phyloP scores from a whole-genome alignment of 2,797 vertebrate species.

The Enteromius anoplus region DNA sequence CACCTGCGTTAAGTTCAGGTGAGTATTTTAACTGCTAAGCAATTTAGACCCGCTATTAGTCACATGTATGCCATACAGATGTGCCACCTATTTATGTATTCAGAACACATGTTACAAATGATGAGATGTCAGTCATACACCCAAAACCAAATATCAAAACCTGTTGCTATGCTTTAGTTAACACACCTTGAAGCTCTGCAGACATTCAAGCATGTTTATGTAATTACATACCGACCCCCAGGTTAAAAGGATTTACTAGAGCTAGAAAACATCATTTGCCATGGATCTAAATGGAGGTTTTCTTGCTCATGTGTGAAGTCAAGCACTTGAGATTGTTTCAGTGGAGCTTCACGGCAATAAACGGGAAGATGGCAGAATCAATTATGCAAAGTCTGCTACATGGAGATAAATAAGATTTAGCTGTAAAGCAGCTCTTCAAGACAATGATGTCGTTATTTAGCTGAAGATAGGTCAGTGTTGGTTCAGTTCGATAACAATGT shows the following conservation, averaged over 20 bases:
- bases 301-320: neutral
- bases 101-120: no score
- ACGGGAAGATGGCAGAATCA: neutral
- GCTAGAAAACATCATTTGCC: neutral
- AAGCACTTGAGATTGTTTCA: neutral
- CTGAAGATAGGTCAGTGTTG: neutral
- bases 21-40: slow-evolving; percentile 3
- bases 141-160: no score
- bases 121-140: neutral
- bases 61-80: neutral
- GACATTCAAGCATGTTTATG: neutral
- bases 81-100: neutral
- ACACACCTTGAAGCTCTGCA: neutral
- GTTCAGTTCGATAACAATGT: neutral
- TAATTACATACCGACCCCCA: neutral
- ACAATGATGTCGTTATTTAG: neutral
- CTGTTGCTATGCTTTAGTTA: neutral
- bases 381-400: neutral
- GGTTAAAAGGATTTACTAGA: neutral
- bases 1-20: slow-evolving; percentile 11
- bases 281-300: neutral
- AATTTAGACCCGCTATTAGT: neutral
- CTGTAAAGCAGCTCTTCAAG: neutral
- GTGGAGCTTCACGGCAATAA: neutral
- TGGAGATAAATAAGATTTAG: neutral